Conservation (phyloP, 2,113 vertebrate species). For the Otis tarda region DNA sequence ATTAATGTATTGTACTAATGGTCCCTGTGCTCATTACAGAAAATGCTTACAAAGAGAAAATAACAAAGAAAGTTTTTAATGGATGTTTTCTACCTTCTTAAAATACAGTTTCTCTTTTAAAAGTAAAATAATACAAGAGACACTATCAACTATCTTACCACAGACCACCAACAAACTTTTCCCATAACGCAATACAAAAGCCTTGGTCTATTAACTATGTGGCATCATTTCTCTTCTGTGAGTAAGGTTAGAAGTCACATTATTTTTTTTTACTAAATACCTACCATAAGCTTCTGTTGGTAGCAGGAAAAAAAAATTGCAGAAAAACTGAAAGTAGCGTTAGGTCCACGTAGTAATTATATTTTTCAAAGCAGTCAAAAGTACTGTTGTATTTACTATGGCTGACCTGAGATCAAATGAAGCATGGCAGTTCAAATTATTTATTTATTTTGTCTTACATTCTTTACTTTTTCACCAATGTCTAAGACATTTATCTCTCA, state of each 20-base stretch:
- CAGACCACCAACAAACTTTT: neutral
- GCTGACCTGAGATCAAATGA: neutral
- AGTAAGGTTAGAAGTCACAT: neutral
- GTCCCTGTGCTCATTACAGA: neutral
- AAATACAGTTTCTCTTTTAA: neutral
- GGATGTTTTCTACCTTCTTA: neutral
- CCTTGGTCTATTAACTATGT: neutral
- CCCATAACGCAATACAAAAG: neutral
- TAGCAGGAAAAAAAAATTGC: neutral
- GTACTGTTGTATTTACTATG: neutral
- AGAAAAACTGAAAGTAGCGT: neutral
- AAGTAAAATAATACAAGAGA: neutral
- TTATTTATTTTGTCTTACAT: neutral
- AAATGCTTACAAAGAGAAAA: neutral
- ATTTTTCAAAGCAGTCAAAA: neutral
- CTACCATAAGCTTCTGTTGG: neutral
- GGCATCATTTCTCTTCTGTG: neutral
- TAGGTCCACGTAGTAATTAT: neutral
- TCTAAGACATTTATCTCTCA: neutral
- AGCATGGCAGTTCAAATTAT: neutral
- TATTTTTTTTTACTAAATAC: neutral
- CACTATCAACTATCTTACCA: neutral
- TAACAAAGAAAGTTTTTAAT: neutral
- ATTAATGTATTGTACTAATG: neutral
- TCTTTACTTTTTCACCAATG: neutral